phyloP scores from a whole-genome alignment of 2,888 invertebrate species.

The Drosophila picticornis region DNA sequence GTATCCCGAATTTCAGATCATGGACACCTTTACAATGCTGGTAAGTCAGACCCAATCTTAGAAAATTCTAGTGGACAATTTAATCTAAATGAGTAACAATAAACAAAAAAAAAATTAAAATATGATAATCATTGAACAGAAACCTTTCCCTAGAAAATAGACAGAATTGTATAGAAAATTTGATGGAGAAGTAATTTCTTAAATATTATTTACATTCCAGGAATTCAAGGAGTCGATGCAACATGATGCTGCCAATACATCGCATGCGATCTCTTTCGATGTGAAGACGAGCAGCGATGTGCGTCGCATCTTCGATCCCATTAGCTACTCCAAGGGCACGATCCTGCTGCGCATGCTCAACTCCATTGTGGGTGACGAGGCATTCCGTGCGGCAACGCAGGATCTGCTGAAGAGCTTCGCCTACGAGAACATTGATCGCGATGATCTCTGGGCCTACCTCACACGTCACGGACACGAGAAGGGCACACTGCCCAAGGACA shows the following conservation, averaged over 20 bases:
- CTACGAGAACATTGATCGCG: constrained; percentile 88
- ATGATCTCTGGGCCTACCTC: constrained; percentile 89
- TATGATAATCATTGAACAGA: too few species aligned
- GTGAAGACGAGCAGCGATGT: constrained; percentile 88
- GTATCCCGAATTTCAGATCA: constrained; percentile 87
- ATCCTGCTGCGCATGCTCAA: constrained; percentile 91
- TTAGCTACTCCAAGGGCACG: constrained; percentile 91
- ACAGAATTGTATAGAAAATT: too few species aligned
- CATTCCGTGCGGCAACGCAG: constrained; percentile 86
- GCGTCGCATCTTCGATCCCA: constrained; percentile 89
- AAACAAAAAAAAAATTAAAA: too few species aligned
- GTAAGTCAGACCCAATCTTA: constrained; percentile 11
- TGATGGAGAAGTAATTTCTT: neutral
- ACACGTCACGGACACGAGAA: constrained; percentile 86
- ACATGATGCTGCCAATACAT: constrained; percentile 88
- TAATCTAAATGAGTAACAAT: too few species aligned
- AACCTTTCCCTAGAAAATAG: too few species aligned
- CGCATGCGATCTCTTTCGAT: constrained; percentile 89
- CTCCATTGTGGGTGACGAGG: constrained; percentile 88
- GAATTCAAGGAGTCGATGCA: constrained; percentile 87
- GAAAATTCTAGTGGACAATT: too few species aligned
- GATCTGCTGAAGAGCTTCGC: constrained; percentile 86
- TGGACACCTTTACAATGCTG: constrained; percentile 86
- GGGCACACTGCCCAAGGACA: constrained; percentile 82
- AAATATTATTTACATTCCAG: constrained; percentile 2